Conservation (phyloP, 2,888 invertebrate species). For the Oconnorella tubifera region DNA sequence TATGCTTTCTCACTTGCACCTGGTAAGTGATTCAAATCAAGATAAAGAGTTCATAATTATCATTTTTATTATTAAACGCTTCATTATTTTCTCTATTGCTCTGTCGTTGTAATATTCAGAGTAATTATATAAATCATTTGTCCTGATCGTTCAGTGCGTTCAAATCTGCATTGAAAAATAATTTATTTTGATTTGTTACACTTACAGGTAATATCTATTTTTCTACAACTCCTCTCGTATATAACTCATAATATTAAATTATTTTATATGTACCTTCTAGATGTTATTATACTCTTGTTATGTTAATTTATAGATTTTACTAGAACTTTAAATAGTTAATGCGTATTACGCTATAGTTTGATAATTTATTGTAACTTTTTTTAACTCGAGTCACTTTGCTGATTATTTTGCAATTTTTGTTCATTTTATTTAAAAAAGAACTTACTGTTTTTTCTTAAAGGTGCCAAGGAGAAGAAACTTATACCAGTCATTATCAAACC, state of each 20-base stretch:
- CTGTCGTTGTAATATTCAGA: neutral
- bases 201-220: no score
- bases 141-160: neutral
- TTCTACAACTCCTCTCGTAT: no score
- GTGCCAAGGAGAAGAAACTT: conserved; percentile 45
- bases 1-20: conserved; percentile 78
- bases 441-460: no score
- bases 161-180: no score
- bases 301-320: neutral
- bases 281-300: no score
- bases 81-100: neutral
- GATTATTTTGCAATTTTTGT: neutral
- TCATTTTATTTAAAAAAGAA: neutral
- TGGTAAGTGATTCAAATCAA: conserved; percentile 46
- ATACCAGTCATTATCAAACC: conserved; percentile 43
- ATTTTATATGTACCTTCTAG: no score
- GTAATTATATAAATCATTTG: neutral
- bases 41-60: neutral
- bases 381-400: neutral
- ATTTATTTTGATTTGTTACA: no score
- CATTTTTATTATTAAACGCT: neutral
- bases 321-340: neutral
- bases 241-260: no score
- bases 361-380: neutral
- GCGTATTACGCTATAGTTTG: neutral